Conservation (phyloP, 1,140 invertebrate species). For the Mamestra configurata region DNA sequence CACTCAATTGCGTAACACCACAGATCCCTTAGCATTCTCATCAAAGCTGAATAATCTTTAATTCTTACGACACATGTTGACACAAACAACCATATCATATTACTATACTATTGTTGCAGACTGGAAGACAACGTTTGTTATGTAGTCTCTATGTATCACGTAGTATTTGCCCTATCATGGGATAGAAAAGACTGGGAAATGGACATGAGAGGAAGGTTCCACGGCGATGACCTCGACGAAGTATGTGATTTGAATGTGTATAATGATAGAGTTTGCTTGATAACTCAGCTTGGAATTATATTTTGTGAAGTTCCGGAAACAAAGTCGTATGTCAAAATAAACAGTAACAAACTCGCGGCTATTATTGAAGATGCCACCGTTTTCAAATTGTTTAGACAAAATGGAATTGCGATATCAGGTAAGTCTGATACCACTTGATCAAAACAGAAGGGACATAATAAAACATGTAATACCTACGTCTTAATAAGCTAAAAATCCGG, state of each 20-base stretch:
- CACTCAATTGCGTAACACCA: no score
- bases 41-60: no score
- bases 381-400: neutral
- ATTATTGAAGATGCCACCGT: no score
- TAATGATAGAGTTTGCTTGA: neutral
- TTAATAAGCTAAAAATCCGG: no score
- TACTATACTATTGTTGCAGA: neutral
- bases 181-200: neutral
- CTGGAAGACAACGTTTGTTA: neutral
- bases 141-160: neutral
- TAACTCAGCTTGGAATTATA: neutral
- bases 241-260: neutral
- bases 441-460: no score
- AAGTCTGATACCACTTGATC: neutral
- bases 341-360: neutral
- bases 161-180: neutral
- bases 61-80: no score
- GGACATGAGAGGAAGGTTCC: neutral
- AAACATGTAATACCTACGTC: no score
- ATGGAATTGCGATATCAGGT: neutral
- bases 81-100: no score
- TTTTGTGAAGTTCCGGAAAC: neutral
- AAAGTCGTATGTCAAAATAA: neutral
- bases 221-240: neutral
- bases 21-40: no score